Evolutionary conservation across 92 coral and sea anemone genomes (phyloP), one percentile per base, ranked within the genome.

Genomic region (Phymanthus crucifer): DNA sequence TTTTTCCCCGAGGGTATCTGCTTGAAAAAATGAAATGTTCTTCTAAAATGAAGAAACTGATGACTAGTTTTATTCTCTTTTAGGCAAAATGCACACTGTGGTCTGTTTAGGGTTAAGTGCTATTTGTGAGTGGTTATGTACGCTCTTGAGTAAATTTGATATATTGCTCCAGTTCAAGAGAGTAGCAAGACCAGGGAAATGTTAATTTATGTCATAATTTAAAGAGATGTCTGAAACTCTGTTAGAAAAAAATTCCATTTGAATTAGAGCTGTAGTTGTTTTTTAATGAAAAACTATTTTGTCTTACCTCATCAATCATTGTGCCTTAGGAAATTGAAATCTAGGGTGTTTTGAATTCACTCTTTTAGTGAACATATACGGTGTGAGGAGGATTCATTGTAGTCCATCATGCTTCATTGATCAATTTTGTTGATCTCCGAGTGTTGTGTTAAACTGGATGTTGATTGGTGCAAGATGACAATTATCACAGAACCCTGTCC

Each of bases 381-480:
- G 23, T 73, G 27, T 36, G 24, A 21, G 5, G 45, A 76, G 46
- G 27, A 37, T 65, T 77, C 10, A 9, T 18, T 12, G 78, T 47
- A 56, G 31, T 54, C 84, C 84, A 80, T 80, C 34, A 80, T 80
- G 77, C 84, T 29, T 71, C 78, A 80, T 48, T 70, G 78, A 72
- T 57, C 32, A 70, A 71, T 71, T 73, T 73, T 64, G 43, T 73
- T 73, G 79, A 70, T 71, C 19, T 77, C 65, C 40, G 36, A 61
- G 68, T 77, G 45, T 64, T 77, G 19, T 52, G 72, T 77, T 61
- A 18, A 77, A 26, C 73, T 82, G 40, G 6, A 66, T 40, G 54
- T 36, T 82, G 73, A 82, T 82, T 82, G 86, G 86, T 54, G 40
- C n/a, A 56, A 32, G 16, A 16, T 10, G 71, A 80, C 68, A 52